A percentile compares a stretch with the other conserved stretches of the same genome.
Evolutionary conservation across 37 sponge, comb jelly and placozoan species (phyloP).

Genomic region (Aphrocallistes beatrix): DNA sequence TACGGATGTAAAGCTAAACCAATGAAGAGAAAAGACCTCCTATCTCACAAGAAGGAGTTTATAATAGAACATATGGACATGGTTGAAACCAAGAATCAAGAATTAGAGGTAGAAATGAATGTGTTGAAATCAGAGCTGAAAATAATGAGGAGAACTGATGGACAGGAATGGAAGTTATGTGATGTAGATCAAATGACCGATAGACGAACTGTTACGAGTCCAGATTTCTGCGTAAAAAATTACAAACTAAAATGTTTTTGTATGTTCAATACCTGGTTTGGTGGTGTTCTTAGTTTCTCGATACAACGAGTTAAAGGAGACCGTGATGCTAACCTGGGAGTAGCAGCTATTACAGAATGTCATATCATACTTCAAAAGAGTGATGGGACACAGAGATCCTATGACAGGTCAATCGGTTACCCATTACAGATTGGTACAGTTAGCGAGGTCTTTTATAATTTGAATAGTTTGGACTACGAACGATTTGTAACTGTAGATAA

Average conservation of each 20-base stretch:
- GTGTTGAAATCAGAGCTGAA: background rate
- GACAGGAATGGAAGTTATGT: background rate
- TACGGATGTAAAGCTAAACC: background rate
- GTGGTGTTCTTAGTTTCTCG: background rate
- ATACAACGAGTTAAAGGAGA: background rate
- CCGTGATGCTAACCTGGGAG: background rate
- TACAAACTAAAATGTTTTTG: background rate
- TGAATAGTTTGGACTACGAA: too few species aligned
- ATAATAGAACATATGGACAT: background rate
- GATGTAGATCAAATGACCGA: background rate
- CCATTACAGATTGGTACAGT: background rate
- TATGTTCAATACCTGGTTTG: background rate
- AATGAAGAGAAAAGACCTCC: background rate
- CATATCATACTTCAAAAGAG: background rate
- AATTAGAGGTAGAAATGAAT: background rate
- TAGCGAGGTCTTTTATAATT: background rate
- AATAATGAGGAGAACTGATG: background rate
- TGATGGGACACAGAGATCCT: background rate
- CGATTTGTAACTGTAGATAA: too few species aligned
- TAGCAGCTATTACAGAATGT: background rate
- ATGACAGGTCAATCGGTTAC: background rate
- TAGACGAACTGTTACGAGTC: too few species aligned
- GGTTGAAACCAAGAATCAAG: background rate
- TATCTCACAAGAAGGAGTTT: background rate
- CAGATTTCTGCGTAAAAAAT: background rate